phyloP scores from a whole-genome alignment of 2,797 vertebrate species.

The Anniella stebbinsi region DNA sequence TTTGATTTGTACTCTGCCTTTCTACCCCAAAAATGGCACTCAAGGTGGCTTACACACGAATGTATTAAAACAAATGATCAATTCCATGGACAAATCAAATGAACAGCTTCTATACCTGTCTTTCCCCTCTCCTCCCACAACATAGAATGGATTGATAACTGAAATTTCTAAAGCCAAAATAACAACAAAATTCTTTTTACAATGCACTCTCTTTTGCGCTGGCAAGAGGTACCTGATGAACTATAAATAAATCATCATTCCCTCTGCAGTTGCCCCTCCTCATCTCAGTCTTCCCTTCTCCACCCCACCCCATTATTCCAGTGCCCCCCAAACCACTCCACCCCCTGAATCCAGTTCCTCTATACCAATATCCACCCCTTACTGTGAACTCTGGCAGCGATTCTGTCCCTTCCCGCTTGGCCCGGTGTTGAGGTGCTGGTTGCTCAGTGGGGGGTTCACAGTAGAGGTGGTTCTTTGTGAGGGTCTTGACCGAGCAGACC shows the following conservation, averaged over 20 bases:
- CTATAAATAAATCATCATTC: background rate
- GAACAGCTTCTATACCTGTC: background rate
- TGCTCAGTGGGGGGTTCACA: conserved; percentile 93
- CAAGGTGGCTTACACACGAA: too few relatives aligned
- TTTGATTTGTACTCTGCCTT: too few relatives aligned
- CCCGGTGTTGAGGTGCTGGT: conserved; percentile 81
- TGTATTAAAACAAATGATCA: too few relatives aligned
- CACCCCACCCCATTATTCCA: background rate
- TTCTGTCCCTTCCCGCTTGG: conserved; percentile 87
- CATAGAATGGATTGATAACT: background rate
- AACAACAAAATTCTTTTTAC: background rate
- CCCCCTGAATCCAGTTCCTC: background rate
- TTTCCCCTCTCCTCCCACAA: too few relatives aligned
- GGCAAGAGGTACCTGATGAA: background rate
- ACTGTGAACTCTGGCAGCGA: conserved; percentile 93
- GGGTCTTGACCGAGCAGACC: conserved; percentile 91
- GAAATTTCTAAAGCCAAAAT: background rate
- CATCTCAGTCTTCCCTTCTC: background rate
- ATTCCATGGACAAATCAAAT: background rate
- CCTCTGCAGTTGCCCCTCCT: too few relatives aligned
- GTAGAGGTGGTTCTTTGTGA: conserved; percentile 94
- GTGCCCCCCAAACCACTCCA: background rate
- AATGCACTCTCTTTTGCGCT: background rate
- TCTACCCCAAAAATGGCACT: too few relatives aligned
- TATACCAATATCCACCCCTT: conserved; percentile 61